Evolutionary conservation across 2,888 invertebrate genomes (phyloP).

Genomic region (Epirrhoe alternata): DNA sequence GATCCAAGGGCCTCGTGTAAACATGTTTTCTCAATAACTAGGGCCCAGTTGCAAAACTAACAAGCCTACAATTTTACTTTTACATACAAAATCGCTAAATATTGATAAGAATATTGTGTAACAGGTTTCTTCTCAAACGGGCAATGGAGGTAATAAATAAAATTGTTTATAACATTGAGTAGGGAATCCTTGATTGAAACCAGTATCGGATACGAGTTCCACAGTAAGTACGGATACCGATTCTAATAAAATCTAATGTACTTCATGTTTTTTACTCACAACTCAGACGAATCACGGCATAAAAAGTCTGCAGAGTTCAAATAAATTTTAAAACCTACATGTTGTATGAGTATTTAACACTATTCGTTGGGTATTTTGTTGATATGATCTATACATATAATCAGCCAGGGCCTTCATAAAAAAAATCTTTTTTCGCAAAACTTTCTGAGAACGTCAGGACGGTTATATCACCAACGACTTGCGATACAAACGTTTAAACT

Average conservation of each 20-base stretch:
- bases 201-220: not conserved
- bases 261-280: not conserved
- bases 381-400: too few species aligned
- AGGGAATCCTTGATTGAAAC: constrained; percentile 1
- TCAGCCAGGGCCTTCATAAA: too few species aligned
- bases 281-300: not conserved
- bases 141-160: not conserved
- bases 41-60: not conserved
- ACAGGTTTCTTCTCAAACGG: not conserved
- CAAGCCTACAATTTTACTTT: not conserved
- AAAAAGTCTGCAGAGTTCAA: not conserved
- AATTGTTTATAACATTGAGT: not conserved
- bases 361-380: too few species aligned
- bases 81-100: constrained; percentile 2
- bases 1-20: not conserved
- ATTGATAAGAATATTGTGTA: not conserved
- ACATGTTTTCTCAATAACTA: constrained; percentile 2
- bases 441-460: too few species aligned
- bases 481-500: constrained; percentile 38
- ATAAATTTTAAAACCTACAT: not conserved
- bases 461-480: constrained; percentile 10
- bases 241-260: not conserved
- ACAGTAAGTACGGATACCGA: not conserved
- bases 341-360: too few species aligned
- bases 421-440: too few species aligned